These are phyloP conservation scores for Caenorhabditis drosophilae DNA, from an alignment of 2,888 invertebrate genomes.

Conservation along the genomic window DNA sequence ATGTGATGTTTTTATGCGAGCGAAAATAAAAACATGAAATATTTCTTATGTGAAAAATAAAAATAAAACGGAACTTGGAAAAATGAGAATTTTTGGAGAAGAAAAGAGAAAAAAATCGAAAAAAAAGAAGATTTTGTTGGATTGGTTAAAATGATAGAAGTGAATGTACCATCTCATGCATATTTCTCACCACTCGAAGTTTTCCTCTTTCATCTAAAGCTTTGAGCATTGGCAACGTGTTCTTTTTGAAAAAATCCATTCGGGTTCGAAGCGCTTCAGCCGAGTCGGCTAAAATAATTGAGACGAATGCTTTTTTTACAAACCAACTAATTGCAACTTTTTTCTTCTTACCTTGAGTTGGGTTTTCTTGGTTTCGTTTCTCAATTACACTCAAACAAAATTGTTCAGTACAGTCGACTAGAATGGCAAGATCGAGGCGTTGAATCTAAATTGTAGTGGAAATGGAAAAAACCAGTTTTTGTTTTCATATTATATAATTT, in stretches of 20 bases:
- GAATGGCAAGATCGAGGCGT: constrained; percentile 78
- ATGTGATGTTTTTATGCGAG: constrained; percentile 5
- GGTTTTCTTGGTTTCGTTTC: constrained; percentile 15
- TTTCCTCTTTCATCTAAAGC: constrained; percentile 82
- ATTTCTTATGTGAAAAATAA: not conserved
- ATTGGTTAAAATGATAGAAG: not conserved
- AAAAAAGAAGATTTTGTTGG: no score
- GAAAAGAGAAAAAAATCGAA: constrained; percentile 1
- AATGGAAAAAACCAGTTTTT: no score
- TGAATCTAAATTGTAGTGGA: constrained; percentile 58
- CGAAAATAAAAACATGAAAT: not conserved
- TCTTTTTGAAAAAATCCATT: constrained; percentile 84
- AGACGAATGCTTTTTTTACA: no score
- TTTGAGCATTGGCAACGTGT: constrained; percentile 87
- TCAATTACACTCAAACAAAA: constrained; percentile 63
- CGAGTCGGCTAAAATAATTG: constrained; percentile 79
- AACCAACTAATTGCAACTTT: not conserved
- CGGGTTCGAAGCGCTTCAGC: constrained; percentile 84
- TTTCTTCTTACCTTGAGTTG: constrained; percentile 22
- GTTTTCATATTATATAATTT: no score
- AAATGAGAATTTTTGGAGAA: not conserved
- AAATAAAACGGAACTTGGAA: not conserved
- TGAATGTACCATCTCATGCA: constrained; percentile 39
- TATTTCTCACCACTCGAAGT: constrained; percentile 80
- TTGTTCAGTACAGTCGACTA: constrained; percentile 88